A percentile compares a stretch with the other conserved stretches of the same genome.
phyloP scores from a whole-genome alignment of 1,140 invertebrate species.

The Zophobas morio region DNA sequence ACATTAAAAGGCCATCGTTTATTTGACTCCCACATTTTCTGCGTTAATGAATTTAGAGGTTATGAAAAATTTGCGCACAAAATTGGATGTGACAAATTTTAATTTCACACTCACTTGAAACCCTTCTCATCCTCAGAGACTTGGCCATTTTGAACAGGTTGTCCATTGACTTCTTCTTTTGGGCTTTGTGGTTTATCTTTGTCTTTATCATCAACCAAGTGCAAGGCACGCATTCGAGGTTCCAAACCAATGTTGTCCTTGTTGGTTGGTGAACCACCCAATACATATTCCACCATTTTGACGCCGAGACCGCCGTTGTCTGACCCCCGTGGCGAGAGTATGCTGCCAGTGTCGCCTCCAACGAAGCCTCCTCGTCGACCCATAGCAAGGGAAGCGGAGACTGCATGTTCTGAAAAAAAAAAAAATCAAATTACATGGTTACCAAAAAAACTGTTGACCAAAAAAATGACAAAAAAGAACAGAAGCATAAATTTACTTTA shows the following conservation, averaged over 20 bases:
- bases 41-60: background rate
- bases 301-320: constrained; percentile 89
- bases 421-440: too few relatives aligned
- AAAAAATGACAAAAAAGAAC: too few relatives aligned
- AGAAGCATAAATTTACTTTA: too few relatives aligned
- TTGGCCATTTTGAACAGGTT: constrained; percentile 81
- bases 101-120: constrained; percentile 85
- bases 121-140: constrained; percentile 91
- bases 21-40: background rate
- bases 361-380: constrained; percentile 74
- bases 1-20: too few relatives aligned
- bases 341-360: constrained; percentile 70
- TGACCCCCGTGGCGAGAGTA: constrained; percentile 79
- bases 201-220: constrained; percentile 75
- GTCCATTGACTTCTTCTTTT: constrained; percentile 75
- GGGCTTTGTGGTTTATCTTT: constrained; percentile 79
- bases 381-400: constrained; percentile 82
- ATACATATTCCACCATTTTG: constrained; percentile 98
- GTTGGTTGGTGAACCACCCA: constrained; percentile 90
- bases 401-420: constrained; percentile 75
- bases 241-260: constrained; percentile 79
- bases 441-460: too few relatives aligned
- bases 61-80: background rate
- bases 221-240: constrained; percentile 80
- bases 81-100: background rate